A percentile compares a stretch with the other conserved stretches of the same genome.
phyloP scores from a whole-genome alignment of 2,113 vertebrate species.

The Micronycteris hirsuta region DNA sequence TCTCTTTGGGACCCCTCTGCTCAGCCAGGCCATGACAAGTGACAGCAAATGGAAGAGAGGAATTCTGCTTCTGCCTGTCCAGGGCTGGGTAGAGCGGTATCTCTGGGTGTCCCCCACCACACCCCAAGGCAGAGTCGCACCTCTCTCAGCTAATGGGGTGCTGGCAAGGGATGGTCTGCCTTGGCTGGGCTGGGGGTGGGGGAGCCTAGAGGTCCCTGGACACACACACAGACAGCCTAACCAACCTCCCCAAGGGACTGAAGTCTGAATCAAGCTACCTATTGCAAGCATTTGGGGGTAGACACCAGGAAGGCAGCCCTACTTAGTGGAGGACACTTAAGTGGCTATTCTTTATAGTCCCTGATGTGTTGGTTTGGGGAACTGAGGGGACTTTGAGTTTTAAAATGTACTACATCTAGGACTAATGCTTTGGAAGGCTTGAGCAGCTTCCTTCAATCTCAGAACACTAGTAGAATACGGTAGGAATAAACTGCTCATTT shows the following conservation, averaged over 20 bases:
- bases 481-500: not conserved
- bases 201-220: not conserved
- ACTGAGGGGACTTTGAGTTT: not conserved
- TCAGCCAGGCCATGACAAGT: not conserved
- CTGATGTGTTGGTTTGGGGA: not conserved
- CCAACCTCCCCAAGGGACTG: not conserved
- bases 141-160: not conserved
- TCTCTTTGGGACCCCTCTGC: not conserved
- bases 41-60: not conserved
- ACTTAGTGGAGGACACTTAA: not conserved
- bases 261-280: not conserved
- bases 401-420: not conserved
- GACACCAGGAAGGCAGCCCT: not conserved
- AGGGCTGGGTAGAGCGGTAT: not conserved
- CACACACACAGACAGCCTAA: not conserved
- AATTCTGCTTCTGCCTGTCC: not conserved
- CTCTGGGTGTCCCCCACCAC: not conserved
- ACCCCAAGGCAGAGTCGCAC: accelerated
- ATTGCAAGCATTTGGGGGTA: not conserved
- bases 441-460: not conserved
- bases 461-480: not conserved
- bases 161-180: not conserved
- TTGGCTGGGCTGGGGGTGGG: not conserved
- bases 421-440: not conserved
- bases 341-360: not conserved